Conservation (phyloP, 2,888 invertebrate genomes). For the Steinernema carpocapsae region DNA sequence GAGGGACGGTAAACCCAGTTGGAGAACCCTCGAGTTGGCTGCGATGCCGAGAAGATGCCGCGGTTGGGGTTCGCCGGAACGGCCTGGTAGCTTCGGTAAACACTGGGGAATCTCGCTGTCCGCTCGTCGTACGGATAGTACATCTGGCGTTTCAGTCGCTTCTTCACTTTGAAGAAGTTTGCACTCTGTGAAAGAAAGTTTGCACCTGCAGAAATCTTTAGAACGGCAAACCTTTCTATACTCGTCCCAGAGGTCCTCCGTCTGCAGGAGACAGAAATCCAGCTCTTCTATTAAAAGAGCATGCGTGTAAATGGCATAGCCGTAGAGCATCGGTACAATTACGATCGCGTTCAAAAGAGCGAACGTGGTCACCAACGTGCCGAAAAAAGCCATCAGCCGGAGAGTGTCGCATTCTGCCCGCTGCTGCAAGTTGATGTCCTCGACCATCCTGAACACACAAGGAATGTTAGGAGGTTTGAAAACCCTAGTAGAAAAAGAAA, state of each 20-base stretch:
- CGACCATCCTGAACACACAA: no score
- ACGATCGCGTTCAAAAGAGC: conserved; percentile 4
- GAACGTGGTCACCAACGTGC: background rate
- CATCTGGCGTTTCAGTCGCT: conserved; percentile 11
- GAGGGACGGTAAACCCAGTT: background rate
- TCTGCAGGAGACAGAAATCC: background rate
- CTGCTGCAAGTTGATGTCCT: background rate
- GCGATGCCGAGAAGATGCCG: background rate
- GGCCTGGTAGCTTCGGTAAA: conserved; percentile 8
- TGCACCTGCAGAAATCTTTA: background rate
- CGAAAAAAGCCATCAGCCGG: conserved; percentile 16
- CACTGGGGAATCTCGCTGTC: background rate
- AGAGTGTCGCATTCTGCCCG: background rate
- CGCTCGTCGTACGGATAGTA: conserved; percentile 7
- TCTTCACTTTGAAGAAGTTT: background rate
- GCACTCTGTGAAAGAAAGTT: background rate
- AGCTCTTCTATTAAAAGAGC: conserved; percentile 17
- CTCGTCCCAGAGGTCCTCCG: conserved; percentile 8
- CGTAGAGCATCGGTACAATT: conserved; percentile 25
- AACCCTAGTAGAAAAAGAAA: background rate
- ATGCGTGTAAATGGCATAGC: background rate
- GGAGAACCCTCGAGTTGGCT: background rate
- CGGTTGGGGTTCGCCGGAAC: conserved; percentile 4
- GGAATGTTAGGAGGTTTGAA: no score
- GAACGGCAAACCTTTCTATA: background rate